These are phyloP conservation scores for Gavia stellata DNA, from an alignment of 2,113 vertebrate genomes.

Conservation along the genomic window DNA sequence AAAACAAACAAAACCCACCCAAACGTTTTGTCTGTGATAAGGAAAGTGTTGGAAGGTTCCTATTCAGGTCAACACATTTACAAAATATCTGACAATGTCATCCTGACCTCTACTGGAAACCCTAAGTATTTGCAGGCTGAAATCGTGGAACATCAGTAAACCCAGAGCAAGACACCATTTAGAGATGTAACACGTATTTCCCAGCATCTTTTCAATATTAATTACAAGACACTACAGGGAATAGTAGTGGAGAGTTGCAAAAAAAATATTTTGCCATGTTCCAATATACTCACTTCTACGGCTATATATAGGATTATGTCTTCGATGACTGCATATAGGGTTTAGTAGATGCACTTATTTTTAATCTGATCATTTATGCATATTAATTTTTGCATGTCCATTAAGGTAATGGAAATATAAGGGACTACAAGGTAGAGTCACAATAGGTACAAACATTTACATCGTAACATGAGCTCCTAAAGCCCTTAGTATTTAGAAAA, in stretches of 20 bases:
- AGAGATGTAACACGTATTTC: neutral
- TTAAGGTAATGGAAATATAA: neutral
- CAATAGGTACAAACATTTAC: neutral
- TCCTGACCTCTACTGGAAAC: slow-evolving; percentile 64
- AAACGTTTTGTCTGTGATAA: neutral
- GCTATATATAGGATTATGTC: neutral
- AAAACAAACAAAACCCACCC: slow-evolving; percentile 1
- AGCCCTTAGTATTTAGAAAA: neutral
- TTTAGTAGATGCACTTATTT: neutral
- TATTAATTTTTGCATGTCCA: neutral
- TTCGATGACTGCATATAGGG: neutral
- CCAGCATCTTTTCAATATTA: neutral
- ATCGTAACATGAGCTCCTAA: neutral
- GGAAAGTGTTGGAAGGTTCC: neutral
- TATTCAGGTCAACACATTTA: neutral
- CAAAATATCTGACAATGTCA: slow-evolving; percentile 42
- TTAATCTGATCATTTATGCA: neutral
- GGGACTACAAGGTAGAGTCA: neutral
- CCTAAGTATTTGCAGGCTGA: neutral
- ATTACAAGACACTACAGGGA: neutral
- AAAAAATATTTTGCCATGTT: neutral
- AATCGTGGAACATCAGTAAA: neutral
- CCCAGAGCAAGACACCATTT: neutral
- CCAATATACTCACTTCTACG: neutral
- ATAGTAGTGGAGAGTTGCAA: neutral